These are phyloP conservation scores for Muntiacus muntjak DNA, from an alignment of 2,113 vertebrate species.

Conservation along the genomic window DNA sequence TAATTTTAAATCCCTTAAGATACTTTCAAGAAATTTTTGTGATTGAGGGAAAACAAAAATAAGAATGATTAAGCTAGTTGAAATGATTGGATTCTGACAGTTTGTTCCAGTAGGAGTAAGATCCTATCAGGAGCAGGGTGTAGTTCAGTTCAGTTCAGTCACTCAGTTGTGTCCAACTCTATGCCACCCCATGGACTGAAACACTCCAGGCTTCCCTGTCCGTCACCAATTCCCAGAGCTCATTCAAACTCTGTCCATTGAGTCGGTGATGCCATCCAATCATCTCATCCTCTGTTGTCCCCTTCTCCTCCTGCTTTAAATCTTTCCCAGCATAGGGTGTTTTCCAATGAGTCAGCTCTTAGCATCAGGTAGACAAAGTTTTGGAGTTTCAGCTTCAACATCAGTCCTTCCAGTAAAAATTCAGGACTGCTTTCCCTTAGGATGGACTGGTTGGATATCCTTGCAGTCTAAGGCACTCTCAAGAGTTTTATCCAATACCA, in stretches of 20 bases:
- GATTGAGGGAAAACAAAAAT: neutral
- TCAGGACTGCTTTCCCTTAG: neutral
- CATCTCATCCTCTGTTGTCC: neutral
- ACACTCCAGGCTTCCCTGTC: neutral
- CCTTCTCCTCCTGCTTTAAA: neutral
- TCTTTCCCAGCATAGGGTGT: neutral
- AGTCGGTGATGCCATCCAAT: neutral
- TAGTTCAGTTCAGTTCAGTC: neutral
- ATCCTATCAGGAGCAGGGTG: neutral
- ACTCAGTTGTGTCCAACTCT: neutral
- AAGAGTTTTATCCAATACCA: neutral
- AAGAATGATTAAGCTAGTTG: neutral
- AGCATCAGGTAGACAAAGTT: neutral
- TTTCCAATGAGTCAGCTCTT: neutral
- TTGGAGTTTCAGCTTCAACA: neutral
- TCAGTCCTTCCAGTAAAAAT: neutral
- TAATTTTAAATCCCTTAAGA: constrained; percentile 17
- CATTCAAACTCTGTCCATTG: neutral
- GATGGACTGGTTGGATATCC: neutral
- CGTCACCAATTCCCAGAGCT: neutral
- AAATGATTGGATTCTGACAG: neutral
- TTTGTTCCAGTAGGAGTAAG: neutral
- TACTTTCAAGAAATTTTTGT: neutral
- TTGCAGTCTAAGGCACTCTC: neutral
- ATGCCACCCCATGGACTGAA: neutral